Evolutionary conservation across 1,140 invertebrate species (phyloP).

Genomic region (Brachionus plicatilis): DNA sequence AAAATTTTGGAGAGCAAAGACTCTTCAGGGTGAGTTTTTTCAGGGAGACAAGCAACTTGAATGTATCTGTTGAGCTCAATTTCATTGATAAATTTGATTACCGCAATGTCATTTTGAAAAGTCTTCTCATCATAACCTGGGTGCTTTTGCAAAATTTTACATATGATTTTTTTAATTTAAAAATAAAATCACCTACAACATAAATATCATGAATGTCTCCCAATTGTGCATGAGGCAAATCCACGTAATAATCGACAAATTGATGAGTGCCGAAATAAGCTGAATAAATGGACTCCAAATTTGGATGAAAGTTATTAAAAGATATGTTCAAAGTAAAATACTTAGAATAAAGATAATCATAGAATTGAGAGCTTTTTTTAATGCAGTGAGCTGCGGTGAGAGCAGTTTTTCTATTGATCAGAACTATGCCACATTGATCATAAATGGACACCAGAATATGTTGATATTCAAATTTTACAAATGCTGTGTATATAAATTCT

Average conservation of each 20-base stretch:
- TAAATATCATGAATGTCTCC: constrained; percentile 1
- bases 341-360: neutral
- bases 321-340: neutral
- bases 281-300: constrained; percentile 1
- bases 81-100: neutral
- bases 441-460: neutral
- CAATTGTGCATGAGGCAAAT: constrained; percentile 21
- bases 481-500: neutral
- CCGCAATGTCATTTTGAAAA: constrained; percentile 7
- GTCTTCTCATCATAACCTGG: neutral
- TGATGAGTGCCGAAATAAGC: neutral
- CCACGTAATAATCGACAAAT: neutral
- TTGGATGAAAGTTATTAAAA: constrained; percentile 18
- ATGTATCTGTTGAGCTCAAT: neutral
- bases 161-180: neutral
- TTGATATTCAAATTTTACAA: neutral
- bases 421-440: neutral
- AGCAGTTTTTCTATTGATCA: neutral
- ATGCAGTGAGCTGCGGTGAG: neutral
- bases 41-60: constrained; percentile 3
- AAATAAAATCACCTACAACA: neutral
- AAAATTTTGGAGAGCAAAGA: neutral
- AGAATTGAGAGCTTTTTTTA: neutral
- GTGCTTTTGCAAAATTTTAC: neutral
- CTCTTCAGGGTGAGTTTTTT: neutral